A percentile compares a stretch with the other conserved stretches of the same genome.
Evolutionary conservation across 2,888 invertebrate species (phyloP).

Genomic region (Microdon myrmicae): DNA sequence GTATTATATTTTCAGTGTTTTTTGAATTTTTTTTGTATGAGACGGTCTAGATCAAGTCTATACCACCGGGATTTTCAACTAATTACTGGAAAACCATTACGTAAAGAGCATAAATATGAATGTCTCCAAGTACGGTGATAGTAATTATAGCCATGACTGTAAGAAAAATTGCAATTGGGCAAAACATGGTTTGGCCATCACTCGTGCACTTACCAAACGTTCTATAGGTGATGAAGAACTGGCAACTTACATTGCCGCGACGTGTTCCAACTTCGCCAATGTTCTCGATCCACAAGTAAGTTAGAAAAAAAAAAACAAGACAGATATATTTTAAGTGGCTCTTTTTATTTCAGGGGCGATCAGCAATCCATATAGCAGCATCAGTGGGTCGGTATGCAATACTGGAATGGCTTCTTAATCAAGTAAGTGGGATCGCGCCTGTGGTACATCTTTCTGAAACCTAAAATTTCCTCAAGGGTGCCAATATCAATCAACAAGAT

Average conservation of each 20-base stretch:
- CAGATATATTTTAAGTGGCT: neutral
- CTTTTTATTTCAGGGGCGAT: constrained; percentile 71
- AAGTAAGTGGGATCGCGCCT: constrained; percentile 56
- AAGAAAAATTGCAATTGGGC: constrained; percentile 71
- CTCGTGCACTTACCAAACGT: constrained; percentile 74
- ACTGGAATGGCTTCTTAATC: constrained; percentile 79
- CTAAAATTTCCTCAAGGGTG: constrained; percentile 59
- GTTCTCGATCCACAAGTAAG: constrained; percentile 72
- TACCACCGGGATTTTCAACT: too few species aligned
- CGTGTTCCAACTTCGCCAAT: constrained; percentile 72
- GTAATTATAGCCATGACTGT: constrained; percentile 68
- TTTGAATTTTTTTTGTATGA: too few species aligned
- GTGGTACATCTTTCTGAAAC: constrained; percentile 5
- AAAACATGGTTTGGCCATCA: constrained; percentile 67
- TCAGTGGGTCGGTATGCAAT: constrained; percentile 77
- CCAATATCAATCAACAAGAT: constrained; percentile 61
- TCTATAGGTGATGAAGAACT: constrained; percentile 71
- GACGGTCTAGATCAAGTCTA: too few species aligned
- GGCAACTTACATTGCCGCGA: constrained; percentile 70
- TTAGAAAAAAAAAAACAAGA: neutral
- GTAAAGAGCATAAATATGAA: too few species aligned
- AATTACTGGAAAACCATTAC: too few species aligned
- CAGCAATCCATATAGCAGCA: constrained; percentile 81
- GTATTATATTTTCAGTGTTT: too few species aligned
- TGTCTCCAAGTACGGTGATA: constrained; percentile 50